A percentile compares a stretch with the other conserved stretches of the same genome.
Conservation (phyloP, 2,797 vertebrate genomes). For the Acanthiza pusilla region DNA sequence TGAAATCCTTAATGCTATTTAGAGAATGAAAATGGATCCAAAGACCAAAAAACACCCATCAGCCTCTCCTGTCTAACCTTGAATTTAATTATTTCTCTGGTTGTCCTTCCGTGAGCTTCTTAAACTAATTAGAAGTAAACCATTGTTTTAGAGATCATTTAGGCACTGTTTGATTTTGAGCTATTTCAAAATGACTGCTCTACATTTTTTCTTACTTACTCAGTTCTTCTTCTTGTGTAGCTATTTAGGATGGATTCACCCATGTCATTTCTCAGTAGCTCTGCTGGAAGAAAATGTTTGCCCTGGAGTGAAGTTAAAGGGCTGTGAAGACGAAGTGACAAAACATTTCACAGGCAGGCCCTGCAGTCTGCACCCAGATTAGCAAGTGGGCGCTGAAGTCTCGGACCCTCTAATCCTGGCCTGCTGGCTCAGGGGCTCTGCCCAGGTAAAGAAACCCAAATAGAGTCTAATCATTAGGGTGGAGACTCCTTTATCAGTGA, state of each 20-base stretch:
- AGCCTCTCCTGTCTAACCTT: background rate
- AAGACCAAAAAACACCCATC: background rate
- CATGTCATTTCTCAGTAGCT: background rate
- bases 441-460: slow-evolving; percentile 48
- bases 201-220: background rate
- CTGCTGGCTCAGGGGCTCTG: background rate
- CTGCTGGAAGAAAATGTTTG: background rate
- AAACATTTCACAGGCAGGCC: background rate
- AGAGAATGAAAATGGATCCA: background rate
- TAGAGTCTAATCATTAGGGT: slow-evolving; percentile 56
- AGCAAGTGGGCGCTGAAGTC: slow-evolving; percentile 11
- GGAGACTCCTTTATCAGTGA: slow-evolving; percentile 69
- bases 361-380: background rate
- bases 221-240: background rate
- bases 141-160: background rate
- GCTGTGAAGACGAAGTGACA: background rate
- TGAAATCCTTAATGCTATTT: background rate
- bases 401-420: slow-evolving; percentile 2
- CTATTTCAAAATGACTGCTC: background rate
- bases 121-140: background rate
- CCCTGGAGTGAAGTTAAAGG: background rate
- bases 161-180: background rate
- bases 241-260: background rate
- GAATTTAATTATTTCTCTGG: background rate
- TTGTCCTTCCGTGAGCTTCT: background rate